A percentile compares a stretch with the other conserved stretches of the same genome.
These are phyloP conservation scores for Drosophila limbata DNA, from an alignment of 2,888 invertebrate species.

Conservation along the genomic window DNA sequence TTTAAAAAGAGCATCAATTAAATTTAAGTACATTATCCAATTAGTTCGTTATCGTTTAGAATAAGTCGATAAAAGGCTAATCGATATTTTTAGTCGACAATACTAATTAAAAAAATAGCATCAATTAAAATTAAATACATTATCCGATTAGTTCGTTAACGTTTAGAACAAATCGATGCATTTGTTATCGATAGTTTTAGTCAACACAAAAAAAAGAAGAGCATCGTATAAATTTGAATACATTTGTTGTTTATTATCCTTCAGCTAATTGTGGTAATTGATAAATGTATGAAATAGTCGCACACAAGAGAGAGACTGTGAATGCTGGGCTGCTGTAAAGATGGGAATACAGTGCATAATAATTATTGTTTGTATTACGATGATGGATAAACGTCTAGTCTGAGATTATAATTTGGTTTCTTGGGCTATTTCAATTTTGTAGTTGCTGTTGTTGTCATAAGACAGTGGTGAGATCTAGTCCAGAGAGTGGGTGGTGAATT, in stretches of 20 bases:
- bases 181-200: too few relatives aligned
- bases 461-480: neutral
- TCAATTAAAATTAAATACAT: too few relatives aligned
- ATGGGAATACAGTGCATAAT: neutral
- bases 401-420: neutral
- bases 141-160: too few relatives aligned
- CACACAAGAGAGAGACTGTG: neutral
- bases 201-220: too few relatives aligned
- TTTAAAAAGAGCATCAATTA: too few relatives aligned
- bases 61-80: too few relatives aligned
- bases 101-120: too few relatives aligned
- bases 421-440: conserved; percentile 12
- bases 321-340: neutral
- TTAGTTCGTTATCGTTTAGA: too few relatives aligned
- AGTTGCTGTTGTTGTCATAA: neutral
- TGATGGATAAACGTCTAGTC: conserved; percentile 2
- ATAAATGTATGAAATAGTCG: conserved; percentile 9
- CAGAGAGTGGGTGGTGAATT: too few relatives aligned
- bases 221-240: neutral
- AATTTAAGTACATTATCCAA: neutral
- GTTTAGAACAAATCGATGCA: too few relatives aligned
- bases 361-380: neutral
- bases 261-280: neutral
- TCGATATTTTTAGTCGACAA: too few relatives aligned
- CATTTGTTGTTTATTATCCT: neutral